Conservation (phyloP, 2,797 vertebrate species). For the Tenualosa thibaudeaui region DNA sequence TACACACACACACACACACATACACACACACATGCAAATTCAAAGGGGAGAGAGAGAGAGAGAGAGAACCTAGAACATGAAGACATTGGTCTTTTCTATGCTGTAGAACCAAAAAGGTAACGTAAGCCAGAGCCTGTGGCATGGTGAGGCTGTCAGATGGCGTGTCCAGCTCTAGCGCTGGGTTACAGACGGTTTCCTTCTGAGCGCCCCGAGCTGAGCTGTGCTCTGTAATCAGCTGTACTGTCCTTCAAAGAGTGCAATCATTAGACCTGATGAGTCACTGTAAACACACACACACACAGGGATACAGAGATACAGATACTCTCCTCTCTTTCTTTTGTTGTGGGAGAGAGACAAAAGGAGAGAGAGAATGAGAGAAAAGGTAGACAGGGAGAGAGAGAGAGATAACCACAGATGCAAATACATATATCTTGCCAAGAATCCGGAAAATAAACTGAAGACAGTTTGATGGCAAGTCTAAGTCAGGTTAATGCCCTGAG, state of each 20-base stretch:
- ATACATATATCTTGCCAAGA: neutral
- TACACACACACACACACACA: neutral
- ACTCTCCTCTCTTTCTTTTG: too few species aligned
- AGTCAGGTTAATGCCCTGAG: neutral
- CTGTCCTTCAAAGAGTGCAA: conserved; percentile 45
- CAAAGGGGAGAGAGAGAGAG: too few species aligned
- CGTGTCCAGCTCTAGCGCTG: conserved; percentile 20
- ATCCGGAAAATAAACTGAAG: neutral
- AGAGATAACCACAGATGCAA: too few species aligned
- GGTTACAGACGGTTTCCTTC: conserved; percentile 36
- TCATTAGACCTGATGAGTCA: conserved; percentile 52
- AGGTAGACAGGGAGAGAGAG: neutral
- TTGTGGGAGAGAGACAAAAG: neutral
- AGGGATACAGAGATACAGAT: too few species aligned
- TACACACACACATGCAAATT: neutral
- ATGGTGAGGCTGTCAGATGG: neutral
- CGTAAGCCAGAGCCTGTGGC: neutral
- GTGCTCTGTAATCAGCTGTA: conserved; percentile 47
- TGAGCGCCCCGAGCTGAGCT: conserved; percentile 44
- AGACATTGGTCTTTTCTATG: too few species aligned
- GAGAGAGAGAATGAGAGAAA: neutral
- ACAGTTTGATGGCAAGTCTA: neutral
- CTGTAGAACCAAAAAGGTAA: neutral
- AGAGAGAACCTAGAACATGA: neutral
- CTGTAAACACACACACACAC: conserved; percentile 37